Evolutionary conservation across 2,797 vertebrate genomes (phyloP).

Genomic region (Euthynnus affinis): DNA sequence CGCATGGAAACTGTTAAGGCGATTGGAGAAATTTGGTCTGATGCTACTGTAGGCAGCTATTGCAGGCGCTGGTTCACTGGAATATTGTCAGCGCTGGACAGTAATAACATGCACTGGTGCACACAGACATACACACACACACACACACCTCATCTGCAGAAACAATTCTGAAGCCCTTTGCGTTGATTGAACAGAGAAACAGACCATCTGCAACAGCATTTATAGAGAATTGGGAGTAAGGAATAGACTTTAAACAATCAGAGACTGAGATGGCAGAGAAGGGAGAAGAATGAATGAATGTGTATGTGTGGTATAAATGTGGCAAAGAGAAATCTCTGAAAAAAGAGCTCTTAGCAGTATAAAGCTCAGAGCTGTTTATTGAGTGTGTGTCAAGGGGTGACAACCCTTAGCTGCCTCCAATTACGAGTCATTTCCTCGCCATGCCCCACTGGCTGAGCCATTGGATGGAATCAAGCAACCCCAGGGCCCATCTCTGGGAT

Average conservation of each 20-base stretch:
- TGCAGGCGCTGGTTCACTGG: conserved; percentile 36
- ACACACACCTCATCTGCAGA: conserved; percentile 52
- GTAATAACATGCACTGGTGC: conserved; percentile 65
- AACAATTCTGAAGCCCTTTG: conserved; percentile 49
- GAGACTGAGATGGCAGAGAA: conserved; percentile 22
- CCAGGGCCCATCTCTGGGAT: conserved; percentile 67
- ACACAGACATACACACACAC: conserved; percentile 34
- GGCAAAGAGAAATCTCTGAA: conserved; percentile 20
- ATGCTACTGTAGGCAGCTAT: conserved; percentile 22
- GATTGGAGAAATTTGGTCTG: conserved; percentile 25
- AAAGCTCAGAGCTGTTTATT: conserved; percentile 75
- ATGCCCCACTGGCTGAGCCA: conserved; percentile 67
- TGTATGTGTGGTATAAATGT: conserved; percentile 31
- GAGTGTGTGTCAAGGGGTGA: conserved; percentile 76
- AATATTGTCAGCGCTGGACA: conserved; percentile 47
- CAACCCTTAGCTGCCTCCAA: conserved; percentile 77
- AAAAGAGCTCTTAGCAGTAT: conserved; percentile 31
- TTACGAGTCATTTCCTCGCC: conserved; percentile 80
- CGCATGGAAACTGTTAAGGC: not conserved
- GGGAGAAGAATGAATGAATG: conserved; percentile 18
- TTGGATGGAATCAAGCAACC: conserved; percentile 71
- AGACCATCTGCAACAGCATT: conserved; percentile 56
- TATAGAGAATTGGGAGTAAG: conserved; percentile 56
- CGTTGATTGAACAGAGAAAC: conserved; percentile 69
- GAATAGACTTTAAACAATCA: conserved; percentile 67